phyloP scores from a whole-genome alignment of 2,797 vertebrate genomes.

The Loriculus beryllinus region DNA sequence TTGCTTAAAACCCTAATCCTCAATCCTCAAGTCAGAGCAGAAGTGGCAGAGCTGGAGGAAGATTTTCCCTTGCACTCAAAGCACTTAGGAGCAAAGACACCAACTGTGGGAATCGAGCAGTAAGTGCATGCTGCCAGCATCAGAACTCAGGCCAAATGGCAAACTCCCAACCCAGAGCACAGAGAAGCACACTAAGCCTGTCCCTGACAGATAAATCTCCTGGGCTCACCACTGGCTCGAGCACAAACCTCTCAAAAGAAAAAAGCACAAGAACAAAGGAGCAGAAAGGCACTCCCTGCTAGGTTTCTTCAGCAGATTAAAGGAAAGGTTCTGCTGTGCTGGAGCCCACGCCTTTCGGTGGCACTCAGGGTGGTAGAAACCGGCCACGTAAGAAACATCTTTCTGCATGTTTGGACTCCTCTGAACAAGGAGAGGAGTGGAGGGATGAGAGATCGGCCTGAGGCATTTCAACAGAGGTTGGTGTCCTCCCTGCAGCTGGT shows the following conservation, averaged over 20 bases:
- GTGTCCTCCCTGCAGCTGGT: neutral
- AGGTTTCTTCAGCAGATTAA: neutral
- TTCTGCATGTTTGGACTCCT: conserved; percentile 16
- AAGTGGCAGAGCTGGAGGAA: neutral
- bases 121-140: neutral
- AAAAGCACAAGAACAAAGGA: neutral
- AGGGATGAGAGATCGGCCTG: conserved; percentile 78
- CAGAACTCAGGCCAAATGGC: neutral
- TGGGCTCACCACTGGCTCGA: neutral
- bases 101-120: neutral
- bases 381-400: neutral
- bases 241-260: neutral
- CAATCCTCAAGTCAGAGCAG: neutral
- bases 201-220: neutral
- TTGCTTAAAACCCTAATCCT: neutral
- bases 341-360: conserved; percentile 1
- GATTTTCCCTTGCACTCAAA: conserved; percentile 1
- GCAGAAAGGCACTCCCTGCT: neutral
- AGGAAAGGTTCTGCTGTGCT: conserved; percentile 32
- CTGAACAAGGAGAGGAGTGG: conserved; percentile 66
- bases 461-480: conserved; percentile 57
- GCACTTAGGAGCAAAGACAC: neutral
- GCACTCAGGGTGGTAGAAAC: neutral
- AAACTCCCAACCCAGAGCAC: neutral
- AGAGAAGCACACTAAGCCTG: neutral